Evolutionary conservation across 2,113 vertebrate species (phyloP).

Genomic region (Clinocottus analis): DNA sequence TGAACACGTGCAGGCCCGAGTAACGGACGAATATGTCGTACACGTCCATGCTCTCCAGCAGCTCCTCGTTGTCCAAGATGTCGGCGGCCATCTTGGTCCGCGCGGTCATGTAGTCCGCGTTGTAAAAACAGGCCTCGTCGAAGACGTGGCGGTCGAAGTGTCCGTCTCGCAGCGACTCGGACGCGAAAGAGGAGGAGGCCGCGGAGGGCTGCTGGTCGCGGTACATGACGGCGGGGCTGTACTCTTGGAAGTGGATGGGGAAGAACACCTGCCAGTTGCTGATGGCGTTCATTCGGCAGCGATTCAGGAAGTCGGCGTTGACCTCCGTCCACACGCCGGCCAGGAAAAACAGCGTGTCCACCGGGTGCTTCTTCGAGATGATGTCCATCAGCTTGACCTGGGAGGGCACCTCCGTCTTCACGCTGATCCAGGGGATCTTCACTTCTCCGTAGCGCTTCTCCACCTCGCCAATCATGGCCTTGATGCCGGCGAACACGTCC

Average conservation of each 20-base stretch:
- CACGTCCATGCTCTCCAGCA: slow-evolving; percentile 93
- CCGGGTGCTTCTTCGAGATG: slow-evolving; percentile 96
- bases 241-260: slow-evolving; percentile 97
- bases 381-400: slow-evolving; percentile 98
- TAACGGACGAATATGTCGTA: slow-evolving; percentile 96
- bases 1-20: slow-evolving; percentile 93
- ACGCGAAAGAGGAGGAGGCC: slow-evolving; percentile 78
- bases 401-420: slow-evolving; percentile 93
- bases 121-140: slow-evolving; percentile 96
- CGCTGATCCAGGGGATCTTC: slow-evolving; percentile 94
- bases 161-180: slow-evolving; percentile 86
- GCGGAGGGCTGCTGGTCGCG: slow-evolving; percentile 85
- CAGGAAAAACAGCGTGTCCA: slow-evolving; percentile 95
- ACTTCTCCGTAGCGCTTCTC: slow-evolving; percentile 90
- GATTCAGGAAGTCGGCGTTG: slow-evolving; percentile 92
- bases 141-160: slow-evolving; percentile 93
- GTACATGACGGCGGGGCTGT: slow-evolving; percentile 87
- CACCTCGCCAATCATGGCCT: slow-evolving; percentile 90
- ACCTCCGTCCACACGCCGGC: slow-evolving; percentile 92
- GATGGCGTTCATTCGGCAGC: slow-evolving; percentile 97
- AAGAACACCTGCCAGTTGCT: slow-evolving; percentile 98
- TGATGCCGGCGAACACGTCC: slow-evolving; percentile 91
- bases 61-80: slow-evolving; percentile 91
- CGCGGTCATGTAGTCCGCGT: slow-evolving; percentile 94
- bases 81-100: slow-evolving; percentile 91